Evolutionary conservation across 2,113 vertebrate species (phyloP).

Genomic region (Oreochromis tanganicae): DNA sequence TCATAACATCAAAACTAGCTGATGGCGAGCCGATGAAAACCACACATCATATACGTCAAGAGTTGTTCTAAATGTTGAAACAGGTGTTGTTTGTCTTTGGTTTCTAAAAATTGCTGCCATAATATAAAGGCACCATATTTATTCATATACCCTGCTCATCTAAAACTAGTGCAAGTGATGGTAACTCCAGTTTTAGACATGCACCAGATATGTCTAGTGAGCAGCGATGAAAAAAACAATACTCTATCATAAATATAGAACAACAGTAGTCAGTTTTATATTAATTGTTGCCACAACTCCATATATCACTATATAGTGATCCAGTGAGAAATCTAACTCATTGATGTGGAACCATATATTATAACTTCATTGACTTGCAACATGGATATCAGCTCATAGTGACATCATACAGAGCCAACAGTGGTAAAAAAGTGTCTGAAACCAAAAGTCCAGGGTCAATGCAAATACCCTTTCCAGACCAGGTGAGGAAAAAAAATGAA

Average conservation of each 20-base stretch:
- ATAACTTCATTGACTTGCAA: neutral
- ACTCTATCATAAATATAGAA: neutral
- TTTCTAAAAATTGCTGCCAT: neutral
- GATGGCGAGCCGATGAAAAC: neutral
- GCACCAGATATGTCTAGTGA: neutral
- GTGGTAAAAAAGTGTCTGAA: neutral
- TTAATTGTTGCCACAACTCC: neutral
- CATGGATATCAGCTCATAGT: neutral
- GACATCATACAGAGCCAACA: neutral
- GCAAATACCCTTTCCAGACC: neutral
- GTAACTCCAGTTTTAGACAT: neutral
- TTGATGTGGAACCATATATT: neutral
- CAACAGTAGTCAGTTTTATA: neutral
- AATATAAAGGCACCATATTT: neutral
- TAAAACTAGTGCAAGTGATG: neutral
- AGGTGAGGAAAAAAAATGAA: neutral
- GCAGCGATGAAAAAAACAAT: neutral
- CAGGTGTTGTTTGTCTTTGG: neutral
- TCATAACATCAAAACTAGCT: neutral
- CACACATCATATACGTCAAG: neutral
- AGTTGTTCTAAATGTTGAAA: neutral
- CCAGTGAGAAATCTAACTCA: neutral
- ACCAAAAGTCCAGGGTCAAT: neutral
- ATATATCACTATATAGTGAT: neutral
- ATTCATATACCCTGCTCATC: neutral